Evolutionary conservation across 2,888 invertebrate species (phyloP), one percentile per base, ranked within the genome.

Genomic region (Hemistola chrysoprasaria): DNA sequence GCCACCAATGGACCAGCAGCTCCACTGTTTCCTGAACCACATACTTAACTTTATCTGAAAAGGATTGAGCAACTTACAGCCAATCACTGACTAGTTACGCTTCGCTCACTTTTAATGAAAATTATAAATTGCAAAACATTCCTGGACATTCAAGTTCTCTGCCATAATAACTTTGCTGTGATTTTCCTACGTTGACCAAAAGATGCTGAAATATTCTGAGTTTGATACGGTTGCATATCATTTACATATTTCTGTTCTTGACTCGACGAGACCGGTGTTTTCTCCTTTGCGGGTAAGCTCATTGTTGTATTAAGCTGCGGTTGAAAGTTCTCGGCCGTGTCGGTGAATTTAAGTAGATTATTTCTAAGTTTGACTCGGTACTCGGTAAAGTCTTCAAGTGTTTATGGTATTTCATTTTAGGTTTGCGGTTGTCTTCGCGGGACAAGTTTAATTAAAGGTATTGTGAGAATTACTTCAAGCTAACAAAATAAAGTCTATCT

Each of bases 301-400:
- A 70, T 76, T 77, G 74, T 73, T 69, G 68, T 71, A 67, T 70
- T 69, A 72, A 75, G 66, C 72, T 72, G 80, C 53, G 70, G 71
- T 72, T 60, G 51, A 44, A 60, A 65, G 63, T 69, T 63, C 49
- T 50, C 63, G 58, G 55, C 50, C 70, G 69, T 78, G 77, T 69
- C 70, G 64, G 50, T 62, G 74, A 80, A 75, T 78, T 64, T 71
- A 76, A 78, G 70, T 75, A 73, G 76, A 83, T 83, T 82, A 79
- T 51, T 44, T 47, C 46, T 26, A 67, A 69, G 72, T 65, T 65
- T 60, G 67, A 67, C 60, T 65, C 59, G 39, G 60, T 42, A 8
- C 10, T n/a, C n/a, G n/a, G n/a, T n/a, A n/a, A n/a, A 30, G 29
- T 29, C 62, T 57, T 63, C 53, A 45, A 54, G 53, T 48, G 53